A percentile compares a stretch with the other conserved stretches of the same genome.
Evolutionary conservation across 2,888 invertebrate genomes (phyloP).

Genomic region (Drosophila paucipuncta): DNA sequence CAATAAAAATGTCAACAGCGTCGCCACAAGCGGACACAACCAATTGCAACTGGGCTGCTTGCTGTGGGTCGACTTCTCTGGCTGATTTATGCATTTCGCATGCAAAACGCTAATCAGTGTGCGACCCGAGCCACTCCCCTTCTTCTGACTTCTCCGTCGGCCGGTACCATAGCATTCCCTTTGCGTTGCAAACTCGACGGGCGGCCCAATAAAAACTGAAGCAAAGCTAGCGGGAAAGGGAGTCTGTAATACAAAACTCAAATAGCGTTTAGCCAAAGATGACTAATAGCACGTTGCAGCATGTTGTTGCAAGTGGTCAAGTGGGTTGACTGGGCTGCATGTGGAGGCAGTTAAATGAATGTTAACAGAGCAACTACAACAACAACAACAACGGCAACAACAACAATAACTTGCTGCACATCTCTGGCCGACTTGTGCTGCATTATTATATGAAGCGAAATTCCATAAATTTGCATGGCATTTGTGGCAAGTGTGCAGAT

Average conservation of each 20-base stretch:
- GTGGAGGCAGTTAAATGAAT: conserved; percentile 61
- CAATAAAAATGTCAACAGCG: conserved; percentile 79
- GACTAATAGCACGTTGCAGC: conserved; percentile 68
- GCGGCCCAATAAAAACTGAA: conserved; percentile 56
- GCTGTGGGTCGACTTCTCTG: conserved; percentile 34
- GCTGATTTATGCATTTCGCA: conserved; percentile 77
- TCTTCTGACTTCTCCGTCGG: neutral
- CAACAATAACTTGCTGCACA: conserved; percentile 29
- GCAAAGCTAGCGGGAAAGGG: conserved; percentile 16
- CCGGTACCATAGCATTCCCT: neutral
- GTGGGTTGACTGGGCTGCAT: conserved; percentile 47
- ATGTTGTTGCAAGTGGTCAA: conserved; percentile 64
- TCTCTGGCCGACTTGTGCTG: conserved; percentile 19
- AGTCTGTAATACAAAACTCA: conserved; percentile 63
- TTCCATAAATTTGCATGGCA: conserved; percentile 63
- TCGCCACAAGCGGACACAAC: conserved; percentile 52
- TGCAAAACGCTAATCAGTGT: conserved; percentile 80
- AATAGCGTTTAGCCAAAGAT: conserved; percentile 77
- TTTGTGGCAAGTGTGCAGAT: conserved; percentile 59
- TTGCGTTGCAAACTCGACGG: conserved; percentile 24
- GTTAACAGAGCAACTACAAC: conserved; percentile 50
- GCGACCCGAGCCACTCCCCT: conserved; percentile 15
- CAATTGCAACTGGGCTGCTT: conserved; percentile 54
- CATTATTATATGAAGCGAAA: conserved; percentile 28
- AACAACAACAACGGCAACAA: conserved; percentile 28